Evolutionary conservation across 2,113 vertebrate genomes (phyloP).

Genomic region (Mesitornis unicolor): DNA sequence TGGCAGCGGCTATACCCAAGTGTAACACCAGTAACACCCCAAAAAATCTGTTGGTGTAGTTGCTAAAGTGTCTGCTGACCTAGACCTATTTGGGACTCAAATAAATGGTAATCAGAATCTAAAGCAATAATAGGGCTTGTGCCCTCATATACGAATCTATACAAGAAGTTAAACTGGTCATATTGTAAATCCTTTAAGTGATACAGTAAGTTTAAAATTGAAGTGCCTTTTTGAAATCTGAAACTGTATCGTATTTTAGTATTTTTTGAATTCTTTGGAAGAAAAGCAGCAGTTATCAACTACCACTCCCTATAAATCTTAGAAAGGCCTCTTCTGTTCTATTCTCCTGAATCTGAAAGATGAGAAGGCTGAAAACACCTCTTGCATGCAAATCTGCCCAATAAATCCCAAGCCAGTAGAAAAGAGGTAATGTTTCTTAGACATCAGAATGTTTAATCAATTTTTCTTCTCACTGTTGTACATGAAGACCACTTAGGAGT

Average conservation of each 20-base stretch:
- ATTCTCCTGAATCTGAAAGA: background rate
- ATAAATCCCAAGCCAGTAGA: background rate
- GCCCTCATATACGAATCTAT: background rate
- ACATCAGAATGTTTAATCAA: background rate
- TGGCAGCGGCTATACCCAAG: background rate
- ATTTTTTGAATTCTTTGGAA: background rate
- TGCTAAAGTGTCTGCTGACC: background rate
- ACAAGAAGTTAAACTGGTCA: background rate
- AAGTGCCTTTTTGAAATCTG: background rate
- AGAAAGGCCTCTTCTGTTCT: background rate
- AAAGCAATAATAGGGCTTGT: background rate
- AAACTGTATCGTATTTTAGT: background rate
- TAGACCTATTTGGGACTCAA: background rate
- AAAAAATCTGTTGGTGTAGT: background rate
- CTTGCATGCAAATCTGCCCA: background rate
- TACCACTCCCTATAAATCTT: background rate
- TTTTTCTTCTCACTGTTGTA: background rate
- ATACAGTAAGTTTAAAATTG: background rate
- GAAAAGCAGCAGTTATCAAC: background rate
- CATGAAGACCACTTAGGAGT: background rate
- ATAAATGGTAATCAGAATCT: background rate
- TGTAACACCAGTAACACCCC: background rate
- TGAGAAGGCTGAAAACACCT: background rate
- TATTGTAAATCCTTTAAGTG: background rate
- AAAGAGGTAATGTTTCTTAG: background rate